phyloP scores from a whole-genome alignment of 2,113 vertebrate genomes.

The Xenopus laevis region DNA sequence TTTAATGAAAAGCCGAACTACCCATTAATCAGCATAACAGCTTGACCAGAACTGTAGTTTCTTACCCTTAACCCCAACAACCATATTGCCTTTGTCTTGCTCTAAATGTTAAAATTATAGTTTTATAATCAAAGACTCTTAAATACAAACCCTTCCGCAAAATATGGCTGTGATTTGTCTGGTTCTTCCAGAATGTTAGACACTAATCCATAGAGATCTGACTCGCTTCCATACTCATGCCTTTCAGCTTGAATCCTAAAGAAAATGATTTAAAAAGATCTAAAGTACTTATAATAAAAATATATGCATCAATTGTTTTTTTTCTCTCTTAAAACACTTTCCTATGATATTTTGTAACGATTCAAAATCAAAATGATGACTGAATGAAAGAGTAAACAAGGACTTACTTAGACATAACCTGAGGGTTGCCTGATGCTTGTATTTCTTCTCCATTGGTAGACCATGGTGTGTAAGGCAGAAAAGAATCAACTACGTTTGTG shows the following conservation, averaged over 20 bases:
- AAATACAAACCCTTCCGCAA: conserved; percentile 77
- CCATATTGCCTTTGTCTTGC: too few relatives aligned
- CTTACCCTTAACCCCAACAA: too few relatives aligned
- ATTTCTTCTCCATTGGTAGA: not conserved
- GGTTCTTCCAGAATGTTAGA: conserved; percentile 87
- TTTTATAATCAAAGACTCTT: not conserved
- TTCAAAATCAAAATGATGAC: too few relatives aligned
- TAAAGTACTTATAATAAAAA: too few relatives aligned
- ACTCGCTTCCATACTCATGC: conserved; percentile 78
- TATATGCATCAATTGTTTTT: too few relatives aligned
- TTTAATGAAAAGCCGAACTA: too few relatives aligned
- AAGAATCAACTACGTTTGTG: conserved; percentile 1
- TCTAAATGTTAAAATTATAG: too few relatives aligned
- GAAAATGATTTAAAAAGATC: not conserved
- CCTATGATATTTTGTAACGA: too few relatives aligned
- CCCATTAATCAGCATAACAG: too few relatives aligned
- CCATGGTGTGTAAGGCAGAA: conserved; percentile 8
- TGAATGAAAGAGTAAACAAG: not conserved
- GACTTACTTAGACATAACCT: conserved; percentile 22
- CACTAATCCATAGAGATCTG: conserved; percentile 85
- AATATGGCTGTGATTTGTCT: conserved; percentile 70
- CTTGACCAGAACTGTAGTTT: too few relatives aligned
- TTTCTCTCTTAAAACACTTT: too few relatives aligned
- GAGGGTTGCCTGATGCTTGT: not conserved
- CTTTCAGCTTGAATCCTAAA: conserved; percentile 72